These are phyloP conservation scores for Hypothenemus hampei DNA, from an alignment of 1,140 invertebrate species.

Conservation along the genomic window DNA sequence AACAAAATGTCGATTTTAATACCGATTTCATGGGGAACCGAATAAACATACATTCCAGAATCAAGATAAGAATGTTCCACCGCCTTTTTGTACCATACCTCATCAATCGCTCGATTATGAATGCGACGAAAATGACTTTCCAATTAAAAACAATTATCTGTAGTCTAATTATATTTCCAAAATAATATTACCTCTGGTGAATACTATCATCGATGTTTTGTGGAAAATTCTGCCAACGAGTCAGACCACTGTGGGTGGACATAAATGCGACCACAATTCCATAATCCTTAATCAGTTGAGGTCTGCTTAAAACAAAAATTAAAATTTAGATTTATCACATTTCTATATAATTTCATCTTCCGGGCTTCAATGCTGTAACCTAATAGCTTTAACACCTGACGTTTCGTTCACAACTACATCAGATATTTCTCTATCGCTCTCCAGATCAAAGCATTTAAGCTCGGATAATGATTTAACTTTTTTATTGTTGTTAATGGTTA, in stretches of 20 bases:
- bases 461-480: too few relatives aligned
- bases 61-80: constrained; percentile 83
- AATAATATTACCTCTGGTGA: constrained; percentile 36
- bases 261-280: constrained; percentile 81
- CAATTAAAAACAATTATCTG: not conserved
- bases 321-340: too few relatives aligned
- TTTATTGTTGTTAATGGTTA: too few relatives aligned
- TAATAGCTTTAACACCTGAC: too few relatives aligned
- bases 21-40: constrained; percentile 71
- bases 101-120: constrained; percentile 78
- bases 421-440: too few relatives aligned
- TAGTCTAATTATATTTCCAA: not conserved
- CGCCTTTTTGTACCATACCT: constrained; percentile 88
- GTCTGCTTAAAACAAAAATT: constrained; percentile 35
- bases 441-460: too few relatives aligned
- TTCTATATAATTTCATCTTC: too few relatives aligned
- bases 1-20: constrained; percentile 9
- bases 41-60: constrained; percentile 80
- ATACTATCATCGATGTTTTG: constrained; percentile 41
- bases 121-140: constrained; percentile 69
- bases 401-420: too few relatives aligned
- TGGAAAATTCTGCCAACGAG: constrained; percentile 77
- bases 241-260: constrained; percentile 83
- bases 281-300: constrained; percentile 75
- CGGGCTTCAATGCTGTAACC: too few relatives aligned